Conservation (phyloP, 2,113 vertebrate species). For the Strix uralensis region DNA sequence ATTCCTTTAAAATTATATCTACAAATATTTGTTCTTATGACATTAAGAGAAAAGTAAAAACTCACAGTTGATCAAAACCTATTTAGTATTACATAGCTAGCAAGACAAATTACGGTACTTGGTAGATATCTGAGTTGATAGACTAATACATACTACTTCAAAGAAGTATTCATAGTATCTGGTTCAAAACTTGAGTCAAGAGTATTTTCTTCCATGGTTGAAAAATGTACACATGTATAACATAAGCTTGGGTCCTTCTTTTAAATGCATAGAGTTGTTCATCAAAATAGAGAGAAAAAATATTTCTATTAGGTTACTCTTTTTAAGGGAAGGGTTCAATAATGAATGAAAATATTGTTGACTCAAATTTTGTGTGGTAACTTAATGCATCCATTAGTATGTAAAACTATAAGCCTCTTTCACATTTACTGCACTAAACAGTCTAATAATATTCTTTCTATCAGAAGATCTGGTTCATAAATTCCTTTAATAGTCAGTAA, state of each 20-base stretch:
- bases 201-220: background rate
- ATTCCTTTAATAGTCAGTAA: constrained; percentile 64
- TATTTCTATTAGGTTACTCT: background rate
- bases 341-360: constrained; percentile 25
- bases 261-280: background rate
- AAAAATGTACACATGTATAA: background rate
- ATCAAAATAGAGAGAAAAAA: background rate
- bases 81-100: background rate
- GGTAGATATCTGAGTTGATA: background rate
- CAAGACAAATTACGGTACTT: background rate
- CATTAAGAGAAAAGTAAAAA: background rate
- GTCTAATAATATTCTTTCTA: constrained; percentile 58
- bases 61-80: background rate
- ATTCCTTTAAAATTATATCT: background rate
- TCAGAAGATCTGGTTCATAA: constrained; percentile 64
- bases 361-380: constrained; percentile 38
- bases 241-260: background rate
- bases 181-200: background rate
- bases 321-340: background rate
- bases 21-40: background rate
- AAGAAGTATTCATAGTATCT: background rate
- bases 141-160: background rate
- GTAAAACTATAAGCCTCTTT: constrained; percentile 43
- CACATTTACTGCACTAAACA: constrained; percentile 46
- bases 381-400: constrained; percentile 52